These are phyloP conservation scores for Cantharis flavilabris DNA, from an alignment of 2,888 invertebrate species.

Conservation along the genomic window DNA sequence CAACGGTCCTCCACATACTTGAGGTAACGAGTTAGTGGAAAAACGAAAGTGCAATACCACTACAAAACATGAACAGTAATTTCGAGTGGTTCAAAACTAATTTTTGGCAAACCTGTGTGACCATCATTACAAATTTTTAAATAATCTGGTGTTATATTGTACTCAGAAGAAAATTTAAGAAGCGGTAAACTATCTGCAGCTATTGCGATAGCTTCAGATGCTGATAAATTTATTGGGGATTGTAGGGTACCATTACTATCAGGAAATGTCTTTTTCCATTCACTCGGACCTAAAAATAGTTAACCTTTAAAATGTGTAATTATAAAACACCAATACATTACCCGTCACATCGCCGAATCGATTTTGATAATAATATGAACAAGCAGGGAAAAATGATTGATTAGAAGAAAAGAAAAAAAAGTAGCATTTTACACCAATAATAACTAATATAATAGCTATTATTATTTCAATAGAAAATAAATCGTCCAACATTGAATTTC, in stretches of 20 bases:
- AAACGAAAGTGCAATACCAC: constrained; percentile 43
- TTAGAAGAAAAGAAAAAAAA: neutral
- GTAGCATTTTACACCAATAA: neutral
- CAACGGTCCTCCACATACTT: constrained; percentile 56
- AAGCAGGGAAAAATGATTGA: neutral
- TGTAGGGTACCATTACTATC: constrained; percentile 42
- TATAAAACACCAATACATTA: neutral
- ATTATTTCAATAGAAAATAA: neutral
- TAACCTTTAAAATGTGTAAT: neutral
- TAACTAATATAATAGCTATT: neutral
- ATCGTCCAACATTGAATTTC: neutral
- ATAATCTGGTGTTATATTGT: constrained; percentile 56
- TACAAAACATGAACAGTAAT: constrained; percentile 15
- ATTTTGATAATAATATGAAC: neutral
- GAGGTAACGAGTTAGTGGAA: constrained; percentile 35
- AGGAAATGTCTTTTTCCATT: constrained; percentile 42
- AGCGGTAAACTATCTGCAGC: constrained; percentile 33
- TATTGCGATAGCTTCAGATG: constrained; percentile 32
- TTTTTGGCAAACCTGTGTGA: constrained; percentile 53
- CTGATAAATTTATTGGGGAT: constrained; percentile 49
- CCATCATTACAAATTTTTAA: constrained; percentile 60
- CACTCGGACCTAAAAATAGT: constrained; percentile 37
- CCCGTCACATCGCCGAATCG: neutral
- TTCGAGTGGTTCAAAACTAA: neutral
- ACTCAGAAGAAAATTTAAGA: constrained; percentile 59